Evolutionary conservation across 2,797 vertebrate genomes (phyloP).

Genomic region (Xenentodon cancila): DNA sequence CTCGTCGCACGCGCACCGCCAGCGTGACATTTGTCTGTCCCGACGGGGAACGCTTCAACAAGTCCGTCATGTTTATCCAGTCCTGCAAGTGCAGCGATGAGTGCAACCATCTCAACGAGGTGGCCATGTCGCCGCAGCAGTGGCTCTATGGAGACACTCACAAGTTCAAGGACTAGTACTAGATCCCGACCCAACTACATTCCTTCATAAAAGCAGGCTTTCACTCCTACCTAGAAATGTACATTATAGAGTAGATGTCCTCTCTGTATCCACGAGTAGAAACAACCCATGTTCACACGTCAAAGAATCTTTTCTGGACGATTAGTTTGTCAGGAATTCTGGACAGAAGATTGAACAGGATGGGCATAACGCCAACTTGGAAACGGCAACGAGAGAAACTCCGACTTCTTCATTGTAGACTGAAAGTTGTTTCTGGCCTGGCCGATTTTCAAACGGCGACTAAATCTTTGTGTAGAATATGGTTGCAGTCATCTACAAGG

Average conservation of each 20-base stretch:
- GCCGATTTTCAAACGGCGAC: slow-evolving; percentile 31
- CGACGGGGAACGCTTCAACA: slow-evolving; percentile 75
- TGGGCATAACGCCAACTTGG: slow-evolving; percentile 16
- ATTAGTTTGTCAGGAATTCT: slow-evolving; percentile 45
- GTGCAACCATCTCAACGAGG: slow-evolving; percentile 82
- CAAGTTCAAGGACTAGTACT: slow-evolving; percentile 80
- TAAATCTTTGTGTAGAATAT: slow-evolving; percentile 32
- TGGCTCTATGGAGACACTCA: slow-evolving; percentile 84
- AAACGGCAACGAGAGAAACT: slow-evolving; percentile 21
- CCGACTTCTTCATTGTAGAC: slow-evolving; percentile 64
- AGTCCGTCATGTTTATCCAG: slow-evolving; percentile 84
- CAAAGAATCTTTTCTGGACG: slow-evolving; percentile 45
- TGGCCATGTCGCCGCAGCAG: slow-evolving; percentile 73
- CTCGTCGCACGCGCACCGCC: slow-evolving; percentile 78
- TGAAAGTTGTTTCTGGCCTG: slow-evolving; percentile 14
- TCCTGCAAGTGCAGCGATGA: slow-evolving; percentile 84
- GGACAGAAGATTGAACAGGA: slow-evolving; percentile 32
- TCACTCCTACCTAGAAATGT: slow-evolving; percentile 46
- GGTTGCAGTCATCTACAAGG: slow-evolving; percentile 21
- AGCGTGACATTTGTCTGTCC: slow-evolving; percentile 79
- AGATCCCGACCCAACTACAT: slow-evolving; percentile 31
- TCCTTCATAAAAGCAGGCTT: slow-evolving; percentile 35
- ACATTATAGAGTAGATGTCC: slow-evolving; percentile 71
- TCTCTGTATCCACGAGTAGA: slow-evolving; percentile 69
- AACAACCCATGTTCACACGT: slow-evolving; percentile 34